Percentiles rank a stretch among this genome's conserved stretches.
Evolutionary conservation across 2,888 invertebrate species (phyloP).

Genomic region (Phalera bucephala): DNA sequence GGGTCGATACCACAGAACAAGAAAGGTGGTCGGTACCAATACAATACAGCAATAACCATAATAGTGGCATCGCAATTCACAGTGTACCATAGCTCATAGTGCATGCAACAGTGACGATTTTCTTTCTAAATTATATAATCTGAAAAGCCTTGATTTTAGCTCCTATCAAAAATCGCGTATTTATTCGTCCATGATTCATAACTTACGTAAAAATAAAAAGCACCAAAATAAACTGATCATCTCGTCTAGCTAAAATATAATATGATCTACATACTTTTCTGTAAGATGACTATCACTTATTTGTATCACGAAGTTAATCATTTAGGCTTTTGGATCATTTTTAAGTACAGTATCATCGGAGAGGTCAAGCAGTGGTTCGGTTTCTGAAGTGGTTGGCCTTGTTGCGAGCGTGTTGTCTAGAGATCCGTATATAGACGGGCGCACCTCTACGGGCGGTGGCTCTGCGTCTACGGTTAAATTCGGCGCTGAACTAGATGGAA

Average conservation of each 20-base stretch:
- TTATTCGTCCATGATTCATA: neutral
- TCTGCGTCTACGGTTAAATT: slow-evolving; percentile 52
- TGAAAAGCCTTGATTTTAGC: no score
- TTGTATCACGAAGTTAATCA: slow-evolving; percentile 8
- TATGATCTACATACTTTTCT: slow-evolving; percentile 1
- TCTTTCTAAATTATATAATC: no score
- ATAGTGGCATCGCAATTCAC: no score
- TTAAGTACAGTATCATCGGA: slow-evolving; percentile 27
- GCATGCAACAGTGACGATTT: no score
- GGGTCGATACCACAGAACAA: no score
- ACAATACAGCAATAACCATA: no score
- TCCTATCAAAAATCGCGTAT: no score
- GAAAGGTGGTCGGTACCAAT: no score
- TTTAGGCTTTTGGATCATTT: slow-evolving; percentile 54
- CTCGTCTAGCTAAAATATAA: neutral
- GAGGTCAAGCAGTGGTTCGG: slow-evolving; percentile 52
- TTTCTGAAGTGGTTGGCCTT: slow-evolving; percentile 51
- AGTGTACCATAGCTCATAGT: no score
- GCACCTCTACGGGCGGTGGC: slow-evolving; percentile 51
- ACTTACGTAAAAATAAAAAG: neutral
- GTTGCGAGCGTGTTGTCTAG: slow-evolving; percentile 54
- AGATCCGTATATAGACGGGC: slow-evolving; percentile 67
- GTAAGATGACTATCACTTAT: slow-evolving; percentile 10
- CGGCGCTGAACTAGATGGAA: slow-evolving; percentile 63
- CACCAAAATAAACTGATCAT: neutral